Evolutionary conservation across 2,113 vertebrate species (phyloP).

Genomic region (Vidua macroura): DNA sequence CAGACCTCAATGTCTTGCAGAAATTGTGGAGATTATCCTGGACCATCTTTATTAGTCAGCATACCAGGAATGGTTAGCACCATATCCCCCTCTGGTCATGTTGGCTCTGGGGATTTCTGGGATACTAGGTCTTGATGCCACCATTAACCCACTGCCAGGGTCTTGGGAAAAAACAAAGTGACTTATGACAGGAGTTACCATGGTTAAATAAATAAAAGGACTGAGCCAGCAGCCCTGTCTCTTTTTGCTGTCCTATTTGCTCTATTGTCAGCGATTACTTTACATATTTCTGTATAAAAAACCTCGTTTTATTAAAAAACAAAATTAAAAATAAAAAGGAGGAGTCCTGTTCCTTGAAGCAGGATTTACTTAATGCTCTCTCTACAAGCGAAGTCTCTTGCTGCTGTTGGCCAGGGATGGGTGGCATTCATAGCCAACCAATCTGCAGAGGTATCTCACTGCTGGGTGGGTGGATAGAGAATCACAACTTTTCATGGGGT

Average conservation of each 20-base stretch:
- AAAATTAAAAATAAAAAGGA: neutral
- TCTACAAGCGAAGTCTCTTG: neutral
- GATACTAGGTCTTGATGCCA: neutral
- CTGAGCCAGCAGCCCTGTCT: slow-evolving; percentile 48
- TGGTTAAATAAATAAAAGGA: slow-evolving; percentile 56
- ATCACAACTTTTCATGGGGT: neutral
- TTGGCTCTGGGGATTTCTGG: neutral
- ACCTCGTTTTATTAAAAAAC: neutral
- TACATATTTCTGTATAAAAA: slow-evolving; percentile 59
- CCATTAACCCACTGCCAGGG: neutral
- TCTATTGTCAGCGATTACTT: slow-evolving; percentile 47
- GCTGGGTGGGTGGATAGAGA: neutral
- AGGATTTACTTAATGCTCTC: neutral
- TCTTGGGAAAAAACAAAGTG: neutral
- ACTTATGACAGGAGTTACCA: neutral
- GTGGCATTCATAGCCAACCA: slow-evolving; percentile 20
- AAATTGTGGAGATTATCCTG: neutral
- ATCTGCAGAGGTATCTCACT: neutral
- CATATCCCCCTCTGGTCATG: neutral
- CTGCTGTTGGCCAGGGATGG: neutral
- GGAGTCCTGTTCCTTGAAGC: slow-evolving; percentile 5
- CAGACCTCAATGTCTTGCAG: neutral
- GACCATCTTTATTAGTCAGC: neutral
- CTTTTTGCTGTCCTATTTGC: neutral
- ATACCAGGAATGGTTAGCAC: neutral